phyloP scores from a whole-genome alignment of 2,888 invertebrate genomes.

The Amphimallon solstitiale region DNA sequence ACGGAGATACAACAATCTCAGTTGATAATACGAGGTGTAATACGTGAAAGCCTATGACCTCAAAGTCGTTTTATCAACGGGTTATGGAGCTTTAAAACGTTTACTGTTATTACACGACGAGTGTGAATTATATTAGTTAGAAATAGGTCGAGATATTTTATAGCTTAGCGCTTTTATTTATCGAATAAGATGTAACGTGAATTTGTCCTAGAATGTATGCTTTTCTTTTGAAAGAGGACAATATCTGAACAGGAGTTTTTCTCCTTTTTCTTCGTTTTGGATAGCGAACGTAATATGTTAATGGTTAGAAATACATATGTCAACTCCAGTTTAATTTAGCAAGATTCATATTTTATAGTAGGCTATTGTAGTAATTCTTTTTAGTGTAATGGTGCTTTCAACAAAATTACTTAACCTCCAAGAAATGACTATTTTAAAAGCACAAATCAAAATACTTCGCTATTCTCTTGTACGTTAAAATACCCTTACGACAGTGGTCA shows the following conservation, averaged over 20 bases:
- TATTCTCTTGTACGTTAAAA: too few species aligned
- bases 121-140: neutral
- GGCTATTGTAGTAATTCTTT: conserved; percentile 1
- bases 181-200: neutral
- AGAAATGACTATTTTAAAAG: neutral
- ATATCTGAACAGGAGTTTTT: too few species aligned
- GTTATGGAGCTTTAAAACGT: conserved; percentile 17
- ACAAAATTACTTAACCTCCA: conserved; percentile 13
- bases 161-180: conserved; percentile 5
- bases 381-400: conserved; percentile 18
- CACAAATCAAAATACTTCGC: neutral
- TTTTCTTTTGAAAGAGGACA: too few species aligned
- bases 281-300: neutral
- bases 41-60: neutral
- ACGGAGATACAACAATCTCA: conserved; percentile 2
- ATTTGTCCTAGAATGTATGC: too few species aligned
- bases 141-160: conserved; percentile 9
- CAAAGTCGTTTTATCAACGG: neutral
- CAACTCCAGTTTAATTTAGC: conserved; percentile 15
- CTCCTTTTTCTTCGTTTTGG: too few species aligned
- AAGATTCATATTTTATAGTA: neutral
- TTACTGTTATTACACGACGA: neutral
- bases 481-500: too few species aligned
- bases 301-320: neutral
- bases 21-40: conserved; percentile 19